A percentile compares a stretch with the other conserved stretches of the same genome.
These are phyloP conservation scores for Hirudo medicinalis DNA, from an alignment of 1,140 invertebrate species.

Conservation along the genomic window DNA sequence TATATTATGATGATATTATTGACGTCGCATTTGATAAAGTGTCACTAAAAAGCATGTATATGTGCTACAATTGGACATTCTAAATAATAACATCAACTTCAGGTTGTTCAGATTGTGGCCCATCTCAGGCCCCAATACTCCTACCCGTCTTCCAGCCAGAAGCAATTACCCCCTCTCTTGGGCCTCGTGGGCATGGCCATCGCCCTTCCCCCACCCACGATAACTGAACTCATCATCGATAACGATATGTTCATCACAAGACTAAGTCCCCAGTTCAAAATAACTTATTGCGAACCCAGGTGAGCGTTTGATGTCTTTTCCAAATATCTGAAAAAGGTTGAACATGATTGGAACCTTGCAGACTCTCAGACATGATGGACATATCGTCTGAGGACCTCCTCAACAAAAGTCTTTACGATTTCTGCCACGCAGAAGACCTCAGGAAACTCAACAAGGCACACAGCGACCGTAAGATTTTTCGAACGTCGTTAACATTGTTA, in stretches of 20 bases:
- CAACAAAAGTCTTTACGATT: constrained; percentile 77
- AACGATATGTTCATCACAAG: constrained; percentile 91
- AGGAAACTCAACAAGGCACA: constrained; percentile 81
- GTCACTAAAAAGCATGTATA: too few relatives aligned
- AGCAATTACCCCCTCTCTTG: constrained; percentile 65
- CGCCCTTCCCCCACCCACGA: constrained; percentile 81
- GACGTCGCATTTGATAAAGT: too few relatives aligned
- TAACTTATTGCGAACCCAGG: constrained; percentile 92
- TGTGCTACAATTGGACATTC: too few relatives aligned
- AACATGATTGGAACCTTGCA: constrained; percentile 34
- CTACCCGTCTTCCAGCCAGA: constrained; percentile 58
- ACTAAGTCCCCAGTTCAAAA: constrained; percentile 84
- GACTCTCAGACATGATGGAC: constrained; percentile 80
- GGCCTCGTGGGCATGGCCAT: constrained; percentile 88
- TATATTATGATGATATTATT: too few relatives aligned
- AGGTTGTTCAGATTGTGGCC: constrained; percentile 83
- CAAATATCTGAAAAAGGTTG: too few relatives aligned
- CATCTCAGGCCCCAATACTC: constrained; percentile 76
- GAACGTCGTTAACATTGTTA: neutral
- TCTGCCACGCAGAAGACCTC: constrained; percentile 88
- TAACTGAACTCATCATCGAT: constrained; percentile 88
- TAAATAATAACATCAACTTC: constrained; percentile 24
- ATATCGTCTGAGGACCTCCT: constrained; percentile 83
- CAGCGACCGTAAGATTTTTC: constrained; percentile 66
- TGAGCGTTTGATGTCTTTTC: constrained; percentile 41